Evolutionary conservation across 2,888 invertebrate species (phyloP).

Genomic region (Ametastegia equiseti): DNA sequence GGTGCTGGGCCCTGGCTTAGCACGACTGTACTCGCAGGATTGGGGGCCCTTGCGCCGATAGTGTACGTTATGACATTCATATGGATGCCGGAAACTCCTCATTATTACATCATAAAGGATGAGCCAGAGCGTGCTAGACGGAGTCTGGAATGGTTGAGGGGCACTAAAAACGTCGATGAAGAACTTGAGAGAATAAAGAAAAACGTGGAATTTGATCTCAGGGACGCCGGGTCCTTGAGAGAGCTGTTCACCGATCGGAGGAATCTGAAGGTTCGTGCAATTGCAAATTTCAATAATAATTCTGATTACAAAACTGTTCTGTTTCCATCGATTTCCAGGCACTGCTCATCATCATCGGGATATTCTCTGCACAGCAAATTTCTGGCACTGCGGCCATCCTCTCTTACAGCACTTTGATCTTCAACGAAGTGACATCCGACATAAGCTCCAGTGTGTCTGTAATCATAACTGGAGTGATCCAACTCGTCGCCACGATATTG

Average conservation of each 20-base stretch:
- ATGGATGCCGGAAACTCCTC: conserved; percentile 50
- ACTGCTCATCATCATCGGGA: conserved; percentile 37
- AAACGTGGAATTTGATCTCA: conserved; percentile 67
- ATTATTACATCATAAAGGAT: conserved; percentile 54
- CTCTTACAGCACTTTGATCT: conserved; percentile 25
- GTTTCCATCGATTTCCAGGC: neutral
- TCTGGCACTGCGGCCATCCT: conserved; percentile 48
- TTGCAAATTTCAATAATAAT: neutral
- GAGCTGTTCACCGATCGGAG: conserved; percentile 43
- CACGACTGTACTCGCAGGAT: conserved; percentile 46
- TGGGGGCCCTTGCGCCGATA: conserved; percentile 45
- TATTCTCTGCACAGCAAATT: conserved; percentile 53
- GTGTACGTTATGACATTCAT: conserved; percentile 29
- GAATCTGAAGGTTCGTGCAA: conserved; percentile 46
- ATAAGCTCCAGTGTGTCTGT: neutral
- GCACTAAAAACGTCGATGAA: conserved; percentile 60
- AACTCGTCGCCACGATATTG: neutral
- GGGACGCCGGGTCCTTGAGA: conserved; percentile 57
- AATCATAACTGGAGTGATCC: conserved; percentile 38
- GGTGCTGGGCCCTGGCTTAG: conserved; percentile 54
- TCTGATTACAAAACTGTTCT: neutral
- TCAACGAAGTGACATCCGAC: neutral
- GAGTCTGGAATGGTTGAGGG: conserved; percentile 62
- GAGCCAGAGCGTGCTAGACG: conserved; percentile 59
- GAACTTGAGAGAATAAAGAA: conserved; percentile 61